phyloP scores from a whole-genome alignment of 2,113 vertebrate genomes.

The Rhinoderma darwinii region DNA sequence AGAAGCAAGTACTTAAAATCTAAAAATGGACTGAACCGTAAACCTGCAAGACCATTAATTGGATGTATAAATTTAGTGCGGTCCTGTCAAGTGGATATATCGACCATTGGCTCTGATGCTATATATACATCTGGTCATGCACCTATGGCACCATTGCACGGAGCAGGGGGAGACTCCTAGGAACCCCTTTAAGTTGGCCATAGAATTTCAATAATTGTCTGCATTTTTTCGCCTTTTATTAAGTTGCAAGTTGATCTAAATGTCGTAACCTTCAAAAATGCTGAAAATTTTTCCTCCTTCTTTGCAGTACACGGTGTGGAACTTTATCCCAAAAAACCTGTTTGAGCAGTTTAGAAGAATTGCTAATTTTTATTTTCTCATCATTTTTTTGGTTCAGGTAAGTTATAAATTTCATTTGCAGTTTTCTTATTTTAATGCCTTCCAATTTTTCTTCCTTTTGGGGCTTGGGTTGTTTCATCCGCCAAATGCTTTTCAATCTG shows the following conservation, averaged over 20 bases:
- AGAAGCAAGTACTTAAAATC: too few relatives aligned
- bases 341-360: slow-evolving; percentile 99
- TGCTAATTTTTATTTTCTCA: slow-evolving; percentile 99
- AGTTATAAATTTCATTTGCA: slow-evolving; percentile 61
- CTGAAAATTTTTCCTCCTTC: slow-evolving; percentile 36
- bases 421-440: neutral
- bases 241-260: neutral
- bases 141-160: neutral
- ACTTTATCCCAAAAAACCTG: slow-evolving; percentile 98
- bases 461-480: neutral
- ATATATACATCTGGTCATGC: neutral
- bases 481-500: too few relatives aligned
- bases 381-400: slow-evolving; percentile 99
- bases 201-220: neutral
- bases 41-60: too few relatives aligned
- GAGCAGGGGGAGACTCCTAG: neutral
- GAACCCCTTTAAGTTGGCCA: too few relatives aligned
- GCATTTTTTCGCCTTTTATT: neutral
- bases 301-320: slow-evolving; percentile 95
- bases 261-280: neutral
- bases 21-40: too few relatives aligned
- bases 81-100: neutral
- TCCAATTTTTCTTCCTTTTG: neutral
- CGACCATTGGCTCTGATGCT: neutral
- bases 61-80: neutral